phyloP scores from a whole-genome alignment of 1,140 invertebrate species.

The Anastrepha ludens region DNA sequence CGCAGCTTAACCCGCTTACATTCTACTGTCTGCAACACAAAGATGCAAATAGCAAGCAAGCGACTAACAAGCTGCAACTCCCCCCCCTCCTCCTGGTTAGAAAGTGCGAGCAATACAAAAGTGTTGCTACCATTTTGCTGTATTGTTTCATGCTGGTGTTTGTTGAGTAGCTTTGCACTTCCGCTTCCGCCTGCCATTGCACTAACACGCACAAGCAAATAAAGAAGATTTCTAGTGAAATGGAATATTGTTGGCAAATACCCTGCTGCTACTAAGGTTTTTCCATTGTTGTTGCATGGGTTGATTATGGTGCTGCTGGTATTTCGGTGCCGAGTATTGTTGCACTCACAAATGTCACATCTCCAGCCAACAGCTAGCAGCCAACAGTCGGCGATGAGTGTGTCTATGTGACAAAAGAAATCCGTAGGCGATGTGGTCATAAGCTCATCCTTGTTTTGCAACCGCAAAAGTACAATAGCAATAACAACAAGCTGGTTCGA shows the following conservation, averaged over 20 bases:
- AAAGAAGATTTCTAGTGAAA: conserved; percentile 36
- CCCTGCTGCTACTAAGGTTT: background rate
- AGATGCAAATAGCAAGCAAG: conserved; percentile 20
- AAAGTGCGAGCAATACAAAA: background rate
- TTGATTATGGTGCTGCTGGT: background rate
- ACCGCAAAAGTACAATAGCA: conserved; percentile 41
- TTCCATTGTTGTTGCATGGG: background rate
- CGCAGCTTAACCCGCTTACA: conserved; percentile 42
- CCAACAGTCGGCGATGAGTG: background rate
- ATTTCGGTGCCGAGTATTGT: background rate
- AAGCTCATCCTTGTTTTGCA: conserved; percentile 41
- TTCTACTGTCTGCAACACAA: background rate
- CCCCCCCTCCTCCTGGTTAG: background rate
- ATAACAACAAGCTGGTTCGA: conserved; percentile 7
- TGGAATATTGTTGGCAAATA: conserved; percentile 9
- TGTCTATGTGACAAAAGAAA: conserved; percentile 21
- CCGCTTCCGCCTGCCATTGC: conserved; percentile 47
- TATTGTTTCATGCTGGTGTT: conserved; percentile 35
- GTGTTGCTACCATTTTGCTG: conserved; percentile 19
- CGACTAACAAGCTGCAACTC: background rate
- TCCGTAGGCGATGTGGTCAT: conserved; percentile 39
- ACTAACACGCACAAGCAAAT: conserved; percentile 37
- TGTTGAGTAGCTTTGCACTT: conserved; percentile 50
- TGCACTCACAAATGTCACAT: conserved; percentile 41
- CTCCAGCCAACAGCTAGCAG: conserved; percentile 19